Percentiles rank a stretch among this genome's conserved stretches.
Evolutionary conservation across 2,888 invertebrate genomes (phyloP).

Genomic region (Enchytraeus crypticus): DNA sequence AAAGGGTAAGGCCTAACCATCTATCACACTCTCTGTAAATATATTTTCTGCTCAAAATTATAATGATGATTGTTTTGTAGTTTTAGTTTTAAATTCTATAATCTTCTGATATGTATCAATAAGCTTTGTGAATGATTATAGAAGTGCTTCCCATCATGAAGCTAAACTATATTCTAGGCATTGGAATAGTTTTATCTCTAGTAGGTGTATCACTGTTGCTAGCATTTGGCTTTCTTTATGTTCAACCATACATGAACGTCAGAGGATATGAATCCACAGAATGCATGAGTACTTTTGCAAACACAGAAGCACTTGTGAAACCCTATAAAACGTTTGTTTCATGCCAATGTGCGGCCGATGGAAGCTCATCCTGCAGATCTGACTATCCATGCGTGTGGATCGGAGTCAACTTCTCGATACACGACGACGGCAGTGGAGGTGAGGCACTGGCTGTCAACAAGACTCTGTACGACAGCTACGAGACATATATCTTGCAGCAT

Average conservation of each 20-base stretch:
- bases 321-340: conserved; percentile 1
- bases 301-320: neutral
- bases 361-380: conserved; percentile 16
- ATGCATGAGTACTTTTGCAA: no score
- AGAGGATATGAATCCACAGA: conserved; percentile 8
- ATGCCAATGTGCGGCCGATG: conserved; percentile 19
- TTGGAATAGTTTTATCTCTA: conserved; percentile 24
- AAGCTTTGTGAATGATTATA: no score
- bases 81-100: no score
- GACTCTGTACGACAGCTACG: conserved; percentile 23
- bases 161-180: conserved; percentile 20
- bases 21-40: no score
- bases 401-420: conserved; percentile 14
- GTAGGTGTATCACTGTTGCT: conserved; percentile 23
- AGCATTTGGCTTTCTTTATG: conserved; percentile 22
- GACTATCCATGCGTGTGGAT: conserved; percentile 19
- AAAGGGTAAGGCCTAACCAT: no score
- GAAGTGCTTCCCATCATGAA: conserved; percentile 16
- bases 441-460: no score
- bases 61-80: no score
- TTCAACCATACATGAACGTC: conserved; percentile 22
- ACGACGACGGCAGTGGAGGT: neutral
- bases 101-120: no score
- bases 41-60: no score
- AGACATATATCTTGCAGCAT: conserved; percentile 22